These are phyloP conservation scores for Eudemis profundana DNA, from an alignment of 2,888 invertebrate genomes.

Conservation along the genomic window DNA sequence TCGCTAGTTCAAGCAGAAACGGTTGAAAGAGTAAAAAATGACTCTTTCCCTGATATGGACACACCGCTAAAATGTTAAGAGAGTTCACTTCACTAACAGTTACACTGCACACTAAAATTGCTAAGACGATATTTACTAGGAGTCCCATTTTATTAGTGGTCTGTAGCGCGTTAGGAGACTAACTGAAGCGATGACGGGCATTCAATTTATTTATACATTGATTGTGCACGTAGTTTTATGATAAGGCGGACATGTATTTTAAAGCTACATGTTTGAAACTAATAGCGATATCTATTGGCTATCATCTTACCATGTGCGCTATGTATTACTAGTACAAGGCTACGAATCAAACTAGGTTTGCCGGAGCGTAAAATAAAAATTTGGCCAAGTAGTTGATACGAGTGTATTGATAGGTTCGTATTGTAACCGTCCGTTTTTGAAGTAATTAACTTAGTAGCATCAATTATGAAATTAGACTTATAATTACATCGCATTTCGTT, in stretches of 20 bases:
- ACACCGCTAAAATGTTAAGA: constrained; percentile 86
- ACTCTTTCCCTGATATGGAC: constrained; percentile 88
- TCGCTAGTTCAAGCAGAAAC: constrained; percentile 84
- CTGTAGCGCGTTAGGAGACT: constrained; percentile 5
- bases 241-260: constrained; percentile 4
- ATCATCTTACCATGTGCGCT: neutral
- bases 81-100: constrained; percentile 53
- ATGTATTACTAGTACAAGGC: neutral
- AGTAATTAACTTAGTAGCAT: too few species aligned
- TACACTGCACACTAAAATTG: constrained; percentile 44
- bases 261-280: neutral
- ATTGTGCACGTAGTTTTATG: neutral
- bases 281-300: neutral
- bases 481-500: too few species aligned
- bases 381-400: too few species aligned
- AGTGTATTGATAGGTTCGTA: too few species aligned
- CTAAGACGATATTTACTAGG: constrained; percentile 9
- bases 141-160: constrained; percentile 24
- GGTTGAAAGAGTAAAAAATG: constrained; percentile 88
- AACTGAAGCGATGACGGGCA: constrained; percentile 15
- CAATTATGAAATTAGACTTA: too few species aligned
- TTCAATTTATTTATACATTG: constrained; percentile 23
- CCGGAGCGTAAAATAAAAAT: neutral
- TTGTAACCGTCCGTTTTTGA: too few species aligned
- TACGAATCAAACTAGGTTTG: constrained; percentile 1